Base-by-base conservation (phyloP, 2,797 vertebrate genomes). In the Sebastes trivittatus region DNA sequence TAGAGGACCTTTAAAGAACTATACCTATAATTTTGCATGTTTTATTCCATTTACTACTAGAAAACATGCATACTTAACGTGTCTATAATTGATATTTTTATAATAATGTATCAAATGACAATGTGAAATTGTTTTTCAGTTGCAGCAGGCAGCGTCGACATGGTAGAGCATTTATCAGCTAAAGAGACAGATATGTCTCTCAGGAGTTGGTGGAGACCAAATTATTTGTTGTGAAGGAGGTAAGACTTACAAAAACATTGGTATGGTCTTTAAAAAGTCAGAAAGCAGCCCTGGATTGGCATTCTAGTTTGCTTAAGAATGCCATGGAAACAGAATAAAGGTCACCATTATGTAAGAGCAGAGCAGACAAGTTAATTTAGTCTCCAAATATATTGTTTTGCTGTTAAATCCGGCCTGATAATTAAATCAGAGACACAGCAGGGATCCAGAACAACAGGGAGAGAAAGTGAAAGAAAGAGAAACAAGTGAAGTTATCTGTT, bases 391-490 rank as follows among this genome's bases (percentile, higher is more conserved):
- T 25, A 20, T 16, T 58, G 46, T 14, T 61, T 58, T 73, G 32
- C 58, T 75, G 30, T 67, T 67, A 32, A 30, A 76, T 46, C 61
- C 36, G 34, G 42, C 61, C 52, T 80, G 34, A 71, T 11, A 66
- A 79, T 49, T 22, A 27, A 58, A 8, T 34, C 65, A 34, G 30
- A 59, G 46, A 61, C 32, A n/a, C 11, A 52, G 30, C 29, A 64
- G 27, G 27, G 34, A 59, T 64, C 23, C n/a, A 20, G 75, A 81
- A 54, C 10, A 62, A 18, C 46, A 34, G 22, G 20, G 36, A 61
- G 69, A 72, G 65, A 79, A 72, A 81, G 74, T 70, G 64, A 80
- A 60, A 80, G 25, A 70, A 54, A 36, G n/a, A 54, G 7, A 69
- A 25, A 52, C n/a, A 5, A 5, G 22, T 30, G 11, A 6, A 11